These are phyloP conservation scores for Acronicta psi DNA, from an alignment of 2,888 invertebrate genomes.

Conservation along the genomic window DNA sequence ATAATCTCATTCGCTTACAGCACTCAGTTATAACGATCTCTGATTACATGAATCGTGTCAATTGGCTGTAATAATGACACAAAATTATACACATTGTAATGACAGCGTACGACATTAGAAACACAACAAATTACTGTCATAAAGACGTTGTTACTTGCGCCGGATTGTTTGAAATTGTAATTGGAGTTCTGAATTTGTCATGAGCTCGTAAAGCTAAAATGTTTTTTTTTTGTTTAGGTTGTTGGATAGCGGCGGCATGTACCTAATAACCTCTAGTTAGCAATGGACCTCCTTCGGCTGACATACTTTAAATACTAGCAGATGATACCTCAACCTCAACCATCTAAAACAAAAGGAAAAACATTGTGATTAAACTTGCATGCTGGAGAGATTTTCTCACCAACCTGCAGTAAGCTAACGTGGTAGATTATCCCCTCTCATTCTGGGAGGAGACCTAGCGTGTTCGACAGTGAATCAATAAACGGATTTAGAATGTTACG, in stretches of 20 bases:
- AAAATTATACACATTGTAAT: constrained; percentile 61
- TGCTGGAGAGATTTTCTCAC: too few species aligned
- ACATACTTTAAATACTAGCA: neutral
- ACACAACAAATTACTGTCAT: constrained; percentile 52
- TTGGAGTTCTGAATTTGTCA: constrained; percentile 39
- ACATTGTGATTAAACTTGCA: too few species aligned
- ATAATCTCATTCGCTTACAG: constrained; percentile 42
- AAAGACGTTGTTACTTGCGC: constrained; percentile 40
- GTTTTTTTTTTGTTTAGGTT: constrained; percentile 1
- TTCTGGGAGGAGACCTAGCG: too few species aligned
- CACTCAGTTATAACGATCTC: constrained; percentile 49
- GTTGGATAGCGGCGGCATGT: neutral
- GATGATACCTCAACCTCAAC: too few species aligned
- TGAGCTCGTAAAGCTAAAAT: constrained; percentile 32
- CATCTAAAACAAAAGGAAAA: too few species aligned
- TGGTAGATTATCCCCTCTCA: too few species aligned
- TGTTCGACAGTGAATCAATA: too few species aligned
- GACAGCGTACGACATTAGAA: constrained; percentile 49
- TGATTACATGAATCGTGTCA: constrained; percentile 61
- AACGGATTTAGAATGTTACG: too few species aligned
- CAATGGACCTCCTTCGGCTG: neutral
- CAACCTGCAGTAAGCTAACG: too few species aligned
- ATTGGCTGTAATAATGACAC: constrained; percentile 58
- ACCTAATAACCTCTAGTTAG: too few species aligned
- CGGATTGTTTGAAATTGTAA: constrained; percentile 25